Conservation (phyloP, 2,797 vertebrate genomes). For the Neosilurus hyrtlii region DNA sequence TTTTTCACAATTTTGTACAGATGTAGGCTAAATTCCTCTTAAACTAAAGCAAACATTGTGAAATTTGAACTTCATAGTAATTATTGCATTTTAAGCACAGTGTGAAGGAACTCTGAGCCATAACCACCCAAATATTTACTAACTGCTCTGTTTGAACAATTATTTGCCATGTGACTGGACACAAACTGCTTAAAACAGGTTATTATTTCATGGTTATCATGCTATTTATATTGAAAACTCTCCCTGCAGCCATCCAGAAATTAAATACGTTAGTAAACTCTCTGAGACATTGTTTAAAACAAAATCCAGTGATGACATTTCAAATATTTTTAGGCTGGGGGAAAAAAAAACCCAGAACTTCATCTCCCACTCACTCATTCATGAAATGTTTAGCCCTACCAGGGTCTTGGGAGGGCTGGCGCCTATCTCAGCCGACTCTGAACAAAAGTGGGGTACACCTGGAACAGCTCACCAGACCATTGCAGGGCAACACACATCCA, state of each 20-base stretch:
- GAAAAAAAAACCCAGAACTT: background rate
- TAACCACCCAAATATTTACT: background rate
- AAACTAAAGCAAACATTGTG: background rate
- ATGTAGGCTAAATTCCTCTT: background rate
- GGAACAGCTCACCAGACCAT: no score
- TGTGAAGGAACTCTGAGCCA: background rate
- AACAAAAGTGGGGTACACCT: no score
- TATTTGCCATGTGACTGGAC: background rate
- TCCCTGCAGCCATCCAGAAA: background rate
- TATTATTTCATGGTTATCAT: background rate
- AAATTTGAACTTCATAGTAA: no score
- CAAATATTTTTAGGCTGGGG: background rate
- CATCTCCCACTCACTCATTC: no score
- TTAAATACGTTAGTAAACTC: background rate
- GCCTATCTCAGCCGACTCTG: no score
- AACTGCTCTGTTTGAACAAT: constrained; percentile 2
- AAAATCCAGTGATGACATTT: constrained; percentile 1
- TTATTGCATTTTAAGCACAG: background rate
- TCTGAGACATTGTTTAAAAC: background rate
- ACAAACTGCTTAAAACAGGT: background rate
- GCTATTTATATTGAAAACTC: background rate
- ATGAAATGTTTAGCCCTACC: no score
- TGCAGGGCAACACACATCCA: no score
- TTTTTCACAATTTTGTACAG: background rate
- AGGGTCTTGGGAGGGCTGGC: no score